A percentile compares a stretch with the other conserved stretches of the same genome.
Evolutionary conservation across 2,797 vertebrate species (phyloP).

Genomic region (Muscicapa comitata): DNA sequence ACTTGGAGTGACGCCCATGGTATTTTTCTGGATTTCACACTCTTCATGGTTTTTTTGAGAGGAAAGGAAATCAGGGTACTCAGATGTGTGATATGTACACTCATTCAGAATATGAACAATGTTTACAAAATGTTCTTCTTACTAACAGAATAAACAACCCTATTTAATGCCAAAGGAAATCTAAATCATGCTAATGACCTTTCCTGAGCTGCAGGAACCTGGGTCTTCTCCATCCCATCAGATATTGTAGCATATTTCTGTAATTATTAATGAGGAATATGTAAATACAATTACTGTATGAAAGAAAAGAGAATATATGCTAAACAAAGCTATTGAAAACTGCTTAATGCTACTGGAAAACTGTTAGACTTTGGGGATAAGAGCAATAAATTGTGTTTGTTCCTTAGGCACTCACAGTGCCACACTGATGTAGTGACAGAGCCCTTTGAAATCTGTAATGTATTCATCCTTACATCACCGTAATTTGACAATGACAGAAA

Average conservation of each 20-base stretch:
- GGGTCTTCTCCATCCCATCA: not conserved
- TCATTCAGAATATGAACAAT: not conserved
- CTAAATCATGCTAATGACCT: not conserved
- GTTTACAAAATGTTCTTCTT: not conserved
- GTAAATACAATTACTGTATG: not conserved
- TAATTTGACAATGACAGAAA: fast-evolving
- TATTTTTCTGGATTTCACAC: not conserved
- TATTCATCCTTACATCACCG: not conserved
- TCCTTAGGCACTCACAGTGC: not conserved
- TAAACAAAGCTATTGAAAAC: not conserved
- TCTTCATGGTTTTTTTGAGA: not conserved
- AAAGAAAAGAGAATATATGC: not conserved
- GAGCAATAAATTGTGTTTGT: not conserved
- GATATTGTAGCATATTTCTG: not conserved
- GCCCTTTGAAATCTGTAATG: not conserved
- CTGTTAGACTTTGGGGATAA: not conserved
- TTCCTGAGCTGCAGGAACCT: not conserved
- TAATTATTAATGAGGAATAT: not conserved
- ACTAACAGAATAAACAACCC: not conserved
- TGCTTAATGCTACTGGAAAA: not conserved
- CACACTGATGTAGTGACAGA: not conserved
- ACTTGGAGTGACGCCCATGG: not conserved
- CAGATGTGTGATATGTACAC: not conserved
- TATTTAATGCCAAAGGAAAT: not conserved
- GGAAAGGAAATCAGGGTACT: not conserved